phyloP scores from a whole-genome alignment of 2,113 vertebrate genomes.

The Rhinogobius similis region DNA sequence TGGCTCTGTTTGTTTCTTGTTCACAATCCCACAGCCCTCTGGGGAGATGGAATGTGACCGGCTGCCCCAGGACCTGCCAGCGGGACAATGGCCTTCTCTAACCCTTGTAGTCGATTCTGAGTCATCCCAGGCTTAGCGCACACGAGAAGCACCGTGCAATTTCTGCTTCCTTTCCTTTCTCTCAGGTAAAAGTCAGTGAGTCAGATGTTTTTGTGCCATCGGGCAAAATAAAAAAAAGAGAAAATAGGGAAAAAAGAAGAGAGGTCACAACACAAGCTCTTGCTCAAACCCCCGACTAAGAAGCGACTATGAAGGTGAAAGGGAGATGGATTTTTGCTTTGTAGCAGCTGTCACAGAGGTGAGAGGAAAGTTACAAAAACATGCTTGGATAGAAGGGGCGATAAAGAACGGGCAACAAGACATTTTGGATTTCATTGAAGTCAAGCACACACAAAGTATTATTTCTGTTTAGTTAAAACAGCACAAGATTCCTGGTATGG shows the following conservation, averaged over 20 bases:
- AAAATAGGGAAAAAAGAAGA: too few relatives aligned
- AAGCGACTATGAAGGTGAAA: slow-evolving; percentile 26
- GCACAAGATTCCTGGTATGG: too few relatives aligned
- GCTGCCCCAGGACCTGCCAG: slow-evolving; percentile 41
- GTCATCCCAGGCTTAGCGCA: slow-evolving; percentile 42
- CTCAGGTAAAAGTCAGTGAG: slow-evolving; percentile 36
- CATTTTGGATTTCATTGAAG: slow-evolving; percentile 32
- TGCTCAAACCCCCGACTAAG: slow-evolving; percentile 18
- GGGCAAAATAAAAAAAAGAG: slow-evolving; percentile 31
- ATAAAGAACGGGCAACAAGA: slow-evolving; percentile 20
- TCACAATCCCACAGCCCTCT: slow-evolving; percentile 10
- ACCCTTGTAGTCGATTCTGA: slow-evolving; percentile 53
- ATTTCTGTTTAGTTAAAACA: too few relatives aligned
- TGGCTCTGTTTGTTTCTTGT: slow-evolving; percentile 25
- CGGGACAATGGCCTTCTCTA: slow-evolving; percentile 55
- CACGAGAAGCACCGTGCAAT: slow-evolving; percentile 33
- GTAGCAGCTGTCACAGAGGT: not conserved
- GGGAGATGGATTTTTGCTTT: slow-evolving; percentile 8
- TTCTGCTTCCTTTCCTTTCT: slow-evolving; percentile 39
- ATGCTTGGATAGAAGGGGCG: not conserved
- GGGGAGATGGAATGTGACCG: slow-evolving; percentile 39
- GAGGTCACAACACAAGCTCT: slow-evolving; percentile 6
- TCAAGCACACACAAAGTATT: not conserved
- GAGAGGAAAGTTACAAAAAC: not conserved
- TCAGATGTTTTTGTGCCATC: slow-evolving; percentile 27